Conservation (phyloP, 2,888 invertebrate genomes). For the Eupeodes luniger region DNA sequence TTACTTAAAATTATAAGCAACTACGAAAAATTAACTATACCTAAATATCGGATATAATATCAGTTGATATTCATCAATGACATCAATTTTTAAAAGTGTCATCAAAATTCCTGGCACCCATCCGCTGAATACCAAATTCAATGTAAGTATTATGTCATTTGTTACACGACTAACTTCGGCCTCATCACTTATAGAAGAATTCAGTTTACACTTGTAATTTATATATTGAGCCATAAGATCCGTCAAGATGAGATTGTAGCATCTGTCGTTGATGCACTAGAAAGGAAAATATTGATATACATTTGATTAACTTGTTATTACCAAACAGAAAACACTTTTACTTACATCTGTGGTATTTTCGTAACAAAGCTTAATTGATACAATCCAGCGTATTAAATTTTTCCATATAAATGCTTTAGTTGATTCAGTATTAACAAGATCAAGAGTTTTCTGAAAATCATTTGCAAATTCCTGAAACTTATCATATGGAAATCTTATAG, state of each 20-base stretch:
- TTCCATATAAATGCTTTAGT: slow-evolving; percentile 71
- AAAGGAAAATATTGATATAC: slow-evolving; percentile 19
- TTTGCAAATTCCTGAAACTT: slow-evolving; percentile 50
- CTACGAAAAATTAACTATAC: slow-evolving; percentile 42
- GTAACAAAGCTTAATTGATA: slow-evolving; percentile 66
- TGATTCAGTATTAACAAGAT: slow-evolving; percentile 31
- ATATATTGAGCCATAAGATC: slow-evolving; percentile 75
- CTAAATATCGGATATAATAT: slow-evolving; percentile 75
- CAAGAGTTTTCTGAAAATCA: slow-evolving; percentile 51
- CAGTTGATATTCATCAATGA: slow-evolving; percentile 50
- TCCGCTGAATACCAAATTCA: slow-evolving; percentile 62
- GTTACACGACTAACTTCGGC: slow-evolving; percentile 39
- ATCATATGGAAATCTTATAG: slow-evolving; percentile 62
- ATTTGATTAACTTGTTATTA: not conserved
- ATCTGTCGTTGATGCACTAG: slow-evolving; percentile 66
- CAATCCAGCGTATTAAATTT: slow-evolving; percentile 70
- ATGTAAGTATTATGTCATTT: slow-evolving; percentile 59
- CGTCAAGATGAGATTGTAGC: slow-evolving; percentile 71
- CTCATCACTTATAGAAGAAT: slow-evolving; percentile 48
- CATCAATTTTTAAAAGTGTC: slow-evolving; percentile 68
- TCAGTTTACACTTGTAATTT: slow-evolving; percentile 69
- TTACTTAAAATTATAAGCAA: not conserved
- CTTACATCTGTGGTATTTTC: slow-evolving; percentile 67
- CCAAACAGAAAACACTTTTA: not conserved
- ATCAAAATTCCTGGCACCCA: slow-evolving; percentile 67